Conservation (phyloP, 2,797 vertebrate species). For the Phylloscopus collybita region DNA sequence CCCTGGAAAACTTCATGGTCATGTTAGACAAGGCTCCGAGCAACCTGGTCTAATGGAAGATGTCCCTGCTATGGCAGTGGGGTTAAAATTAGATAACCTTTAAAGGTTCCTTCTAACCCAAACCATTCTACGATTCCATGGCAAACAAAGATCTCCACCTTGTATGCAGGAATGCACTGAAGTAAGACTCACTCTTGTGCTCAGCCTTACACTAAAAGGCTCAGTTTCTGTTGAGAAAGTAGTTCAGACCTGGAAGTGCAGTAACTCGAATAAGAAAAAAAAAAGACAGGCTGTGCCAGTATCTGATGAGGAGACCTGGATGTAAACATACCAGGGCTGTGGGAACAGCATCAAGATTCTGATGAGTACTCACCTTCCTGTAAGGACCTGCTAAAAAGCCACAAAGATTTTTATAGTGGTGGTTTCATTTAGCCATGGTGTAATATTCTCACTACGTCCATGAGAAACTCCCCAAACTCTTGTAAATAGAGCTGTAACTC, state of each 20-base stretch:
- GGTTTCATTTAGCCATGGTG: constrained; percentile 24
- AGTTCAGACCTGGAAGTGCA: background rate
- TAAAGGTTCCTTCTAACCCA: background rate
- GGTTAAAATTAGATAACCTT: background rate
- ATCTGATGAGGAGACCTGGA: background rate
- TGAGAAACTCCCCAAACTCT: constrained; percentile 35
- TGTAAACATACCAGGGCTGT: constrained; percentile 20
- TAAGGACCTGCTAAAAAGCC: constrained; percentile 52
- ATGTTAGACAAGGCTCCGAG: background rate
- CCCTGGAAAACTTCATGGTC: background rate
- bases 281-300: constrained; percentile 18
- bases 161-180: background rate
- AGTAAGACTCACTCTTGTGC: background rate
- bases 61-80: background rate
- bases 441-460: background rate
- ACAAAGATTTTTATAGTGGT: constrained; percentile 20
- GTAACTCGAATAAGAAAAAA: background rate
- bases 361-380: constrained; percentile 36
- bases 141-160: background rate
- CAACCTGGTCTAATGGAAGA: background rate
- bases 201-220: background rate
- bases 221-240: background rate
- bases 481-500: background rate
- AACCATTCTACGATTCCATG: no score
- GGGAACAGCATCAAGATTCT: constrained; percentile 23